Evolutionary conservation across 2,888 invertebrate genomes (phyloP).

Genomic region (Thyatira batis): DNA sequence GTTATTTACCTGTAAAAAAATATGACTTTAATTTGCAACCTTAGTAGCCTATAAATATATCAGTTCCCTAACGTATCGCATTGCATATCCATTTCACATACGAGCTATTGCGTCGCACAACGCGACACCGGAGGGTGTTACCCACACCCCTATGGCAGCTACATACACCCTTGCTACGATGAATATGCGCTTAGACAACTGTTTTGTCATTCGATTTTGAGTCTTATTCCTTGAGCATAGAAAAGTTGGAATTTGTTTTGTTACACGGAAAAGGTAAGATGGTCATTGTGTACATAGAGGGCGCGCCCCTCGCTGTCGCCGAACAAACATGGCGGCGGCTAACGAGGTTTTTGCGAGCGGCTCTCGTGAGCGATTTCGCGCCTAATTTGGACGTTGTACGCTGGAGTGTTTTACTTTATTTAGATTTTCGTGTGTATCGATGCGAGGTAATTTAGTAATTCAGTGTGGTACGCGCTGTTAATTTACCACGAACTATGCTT

Average conservation of each 20-base stretch:
- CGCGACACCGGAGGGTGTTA: conserved; percentile 73
- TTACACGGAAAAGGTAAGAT: conserved; percentile 21
- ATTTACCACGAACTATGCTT: not conserved
- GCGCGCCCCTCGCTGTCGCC: conserved; percentile 77
- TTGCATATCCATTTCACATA: conserved; percentile 78
- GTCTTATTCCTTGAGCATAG: conserved; percentile 32
- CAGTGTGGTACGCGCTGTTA: conserved; percentile 1
- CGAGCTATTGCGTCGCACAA: conserved; percentile 71
- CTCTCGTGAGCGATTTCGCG: conserved; percentile 79
- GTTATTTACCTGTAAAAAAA: not conserved
- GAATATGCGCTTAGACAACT: conserved; percentile 30
- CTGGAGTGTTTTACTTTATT: conserved; percentile 54
- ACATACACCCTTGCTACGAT: conserved; percentile 65
- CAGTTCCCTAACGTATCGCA: conserved; percentile 66
- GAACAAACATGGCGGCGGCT: conserved; percentile 79
- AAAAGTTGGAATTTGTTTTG: conserved; percentile 15
- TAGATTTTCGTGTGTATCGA: conserved; percentile 36
- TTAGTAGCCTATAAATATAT: conserved; percentile 43
- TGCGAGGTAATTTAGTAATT: conserved; percentile 32
- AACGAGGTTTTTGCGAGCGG: conserved; percentile 77
- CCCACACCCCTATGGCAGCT: conserved; percentile 69
- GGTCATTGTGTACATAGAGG: conserved; percentile 77
- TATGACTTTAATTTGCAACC: not conserved
- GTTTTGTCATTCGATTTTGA: conserved; percentile 23
- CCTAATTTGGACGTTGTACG: conserved; percentile 70